Evolutionary conservation across 2,113 vertebrate species (phyloP).

Genomic region (Myrmecobius fasciatus): DNA sequence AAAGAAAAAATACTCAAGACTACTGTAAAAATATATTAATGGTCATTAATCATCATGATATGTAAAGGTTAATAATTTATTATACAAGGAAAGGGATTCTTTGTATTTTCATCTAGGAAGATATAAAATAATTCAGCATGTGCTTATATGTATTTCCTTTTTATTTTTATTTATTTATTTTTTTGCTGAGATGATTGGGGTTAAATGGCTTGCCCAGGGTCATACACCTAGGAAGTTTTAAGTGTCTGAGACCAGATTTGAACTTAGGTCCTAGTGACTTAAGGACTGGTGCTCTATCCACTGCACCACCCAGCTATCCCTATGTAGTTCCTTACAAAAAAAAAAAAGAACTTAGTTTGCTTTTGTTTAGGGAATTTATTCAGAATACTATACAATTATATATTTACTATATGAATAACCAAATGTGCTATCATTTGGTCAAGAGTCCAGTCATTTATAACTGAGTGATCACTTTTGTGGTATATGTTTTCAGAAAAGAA

Average conservation of each 20-base stretch:
- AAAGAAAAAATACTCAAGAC: background rate
- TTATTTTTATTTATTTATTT: no score
- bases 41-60: background rate
- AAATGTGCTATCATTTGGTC: rapidly evolving
- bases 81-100: background rate
- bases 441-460: background rate
- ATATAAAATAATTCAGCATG: background rate
- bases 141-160: background rate
- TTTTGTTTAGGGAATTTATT: background rate
- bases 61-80: background rate
- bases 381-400: background rate
- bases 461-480: background rate
- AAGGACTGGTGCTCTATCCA: no score
- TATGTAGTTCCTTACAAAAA: background rate
- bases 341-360: background rate
- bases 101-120: background rate
- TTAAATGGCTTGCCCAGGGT: no score
- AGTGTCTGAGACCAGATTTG: no score
- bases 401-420: rapidly evolving
- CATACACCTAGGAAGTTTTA: no score
- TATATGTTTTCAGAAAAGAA: background rate
- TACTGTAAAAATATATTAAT: background rate
- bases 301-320: no score
- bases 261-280: no score
- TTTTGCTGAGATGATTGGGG: no score